Percentiles rank a stretch among this genome's conserved stretches.
These are phyloP conservation scores for Porites lobata DNA, from an alignment of 92 coral and sea anemone genomes.

Conservation along the genomic window DNA sequence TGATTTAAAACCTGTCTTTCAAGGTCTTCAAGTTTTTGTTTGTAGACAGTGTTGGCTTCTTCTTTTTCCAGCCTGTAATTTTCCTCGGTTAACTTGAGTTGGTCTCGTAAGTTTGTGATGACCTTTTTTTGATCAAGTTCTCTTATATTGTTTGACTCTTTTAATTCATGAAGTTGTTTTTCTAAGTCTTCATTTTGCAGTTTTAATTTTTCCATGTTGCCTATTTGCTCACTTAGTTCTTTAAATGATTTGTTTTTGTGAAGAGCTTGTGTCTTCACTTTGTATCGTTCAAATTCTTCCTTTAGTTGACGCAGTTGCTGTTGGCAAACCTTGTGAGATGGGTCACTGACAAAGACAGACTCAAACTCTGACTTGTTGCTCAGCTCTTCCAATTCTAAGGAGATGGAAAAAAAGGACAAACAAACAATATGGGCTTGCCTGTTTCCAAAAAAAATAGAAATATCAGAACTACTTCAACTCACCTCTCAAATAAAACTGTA, in stretches of 20 bases:
- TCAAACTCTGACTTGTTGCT: constrained; percentile 97
- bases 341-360: constrained; percentile 87
- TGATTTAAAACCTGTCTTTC: constrained; percentile 96
- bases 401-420: not conserved
- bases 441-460: too few relatives aligned
- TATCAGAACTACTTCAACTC: too few relatives aligned
- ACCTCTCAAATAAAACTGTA: too few relatives aligned
- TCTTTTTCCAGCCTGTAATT: constrained; percentile 74
- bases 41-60: constrained; percentile 65
- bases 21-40: constrained; percentile 91
- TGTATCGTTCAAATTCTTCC: constrained; percentile 98
- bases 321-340: constrained; percentile 94
- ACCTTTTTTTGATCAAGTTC: constrained; percentile 69
- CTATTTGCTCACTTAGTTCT: constrained; percentile 86
- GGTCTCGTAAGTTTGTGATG: constrained; percentile 60
- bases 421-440: not conserved
- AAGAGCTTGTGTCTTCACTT: constrained; percentile 82
- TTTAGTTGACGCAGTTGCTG: constrained; percentile 92
- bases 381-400: constrained; percentile 77
- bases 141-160: constrained; percentile 59
- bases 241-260: constrained; percentile 84
- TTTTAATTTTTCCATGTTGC: constrained; percentile 82
- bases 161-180: constrained; percentile 78
- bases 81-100: constrained; percentile 65
- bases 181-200: constrained; percentile 71